Percentiles rank a stretch among this genome's conserved stretches.
Conservation (phyloP, 1,140 invertebrate genomes). For the Homalodisca vitripennis region DNA sequence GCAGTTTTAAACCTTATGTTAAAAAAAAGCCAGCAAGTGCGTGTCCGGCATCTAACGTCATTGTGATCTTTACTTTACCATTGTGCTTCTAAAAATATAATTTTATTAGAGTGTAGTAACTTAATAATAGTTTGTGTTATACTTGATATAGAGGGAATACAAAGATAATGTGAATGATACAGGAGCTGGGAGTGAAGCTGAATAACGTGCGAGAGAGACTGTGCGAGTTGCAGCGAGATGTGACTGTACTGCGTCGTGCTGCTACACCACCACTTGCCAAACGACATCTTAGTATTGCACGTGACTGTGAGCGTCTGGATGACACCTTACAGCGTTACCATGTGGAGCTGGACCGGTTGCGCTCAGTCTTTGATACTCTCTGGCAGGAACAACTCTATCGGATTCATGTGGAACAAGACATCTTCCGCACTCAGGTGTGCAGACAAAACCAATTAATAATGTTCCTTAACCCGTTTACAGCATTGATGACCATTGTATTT, state of each 20-base stretch:
- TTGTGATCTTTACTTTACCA: too few relatives aligned
- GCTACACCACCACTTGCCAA: constrained; percentile 57
- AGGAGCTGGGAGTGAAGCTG: constrained; percentile 62
- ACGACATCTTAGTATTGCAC: constrained; percentile 57
- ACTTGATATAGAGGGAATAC: not conserved
- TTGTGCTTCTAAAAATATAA: too few relatives aligned
- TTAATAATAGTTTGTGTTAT: too few relatives aligned
- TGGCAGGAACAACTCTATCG: constrained; percentile 71
- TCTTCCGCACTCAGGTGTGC: constrained; percentile 62
- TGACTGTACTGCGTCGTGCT: constrained; percentile 55
- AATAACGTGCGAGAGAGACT: constrained; percentile 62
- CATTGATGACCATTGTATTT: too few relatives aligned
- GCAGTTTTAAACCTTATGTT: too few relatives aligned
- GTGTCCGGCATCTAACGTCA: too few relatives aligned
- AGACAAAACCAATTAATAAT: too few relatives aligned
- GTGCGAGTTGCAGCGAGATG: constrained; percentile 61
- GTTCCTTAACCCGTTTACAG: too few relatives aligned
- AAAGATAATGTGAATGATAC: constrained; percentile 32
- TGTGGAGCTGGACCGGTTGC: constrained; percentile 60
- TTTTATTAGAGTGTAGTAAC: too few relatives aligned
- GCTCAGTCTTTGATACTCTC: constrained; percentile 59
- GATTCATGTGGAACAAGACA: constrained; percentile 66
- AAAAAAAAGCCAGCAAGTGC: too few relatives aligned
- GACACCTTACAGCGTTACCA: constrained; percentile 63
- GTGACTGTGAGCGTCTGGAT: constrained; percentile 61